Conservation (phyloP, 2,113 vertebrate genomes). For the Piprites chloris region DNA sequence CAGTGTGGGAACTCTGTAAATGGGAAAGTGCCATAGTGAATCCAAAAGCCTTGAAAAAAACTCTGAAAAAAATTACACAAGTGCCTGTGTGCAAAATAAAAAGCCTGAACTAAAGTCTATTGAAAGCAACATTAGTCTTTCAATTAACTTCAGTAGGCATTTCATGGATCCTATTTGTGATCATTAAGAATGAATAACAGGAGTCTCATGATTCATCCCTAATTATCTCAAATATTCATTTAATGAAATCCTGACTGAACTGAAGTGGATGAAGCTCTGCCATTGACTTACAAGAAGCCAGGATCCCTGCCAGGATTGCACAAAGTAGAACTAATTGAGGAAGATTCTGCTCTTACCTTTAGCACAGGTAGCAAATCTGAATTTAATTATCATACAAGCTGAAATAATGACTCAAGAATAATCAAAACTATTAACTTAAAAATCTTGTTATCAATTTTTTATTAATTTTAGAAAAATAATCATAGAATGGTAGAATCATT, state of each 20-base stretch:
- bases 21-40: not conserved
- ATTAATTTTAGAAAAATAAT: not conserved
- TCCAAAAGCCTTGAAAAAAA: not conserved
- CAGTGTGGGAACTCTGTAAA: not conserved
- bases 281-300: not conserved
- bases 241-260: not conserved
- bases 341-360: not conserved
- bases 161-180: not conserved
- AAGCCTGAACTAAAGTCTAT: not conserved
- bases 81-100: not conserved
- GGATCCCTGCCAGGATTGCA: not conserved
- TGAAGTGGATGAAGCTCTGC: not conserved
- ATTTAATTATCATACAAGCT: not conserved
- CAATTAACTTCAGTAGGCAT: conserved; percentile 30
- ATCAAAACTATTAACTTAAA: not conserved
- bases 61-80: not conserved
- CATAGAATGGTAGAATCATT: not conserved
- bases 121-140: not conserved
- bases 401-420: not conserved
- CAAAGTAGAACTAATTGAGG: not conserved
- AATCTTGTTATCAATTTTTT: not conserved
- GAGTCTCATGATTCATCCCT: conserved; percentile 12
- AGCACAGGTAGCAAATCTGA: not conserved
- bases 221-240: conserved; percentile 35
- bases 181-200: conserved; percentile 5